Evolutionary conservation across 1,140 invertebrate species (phyloP).

Genomic region (Bemisia tabaci): DNA sequence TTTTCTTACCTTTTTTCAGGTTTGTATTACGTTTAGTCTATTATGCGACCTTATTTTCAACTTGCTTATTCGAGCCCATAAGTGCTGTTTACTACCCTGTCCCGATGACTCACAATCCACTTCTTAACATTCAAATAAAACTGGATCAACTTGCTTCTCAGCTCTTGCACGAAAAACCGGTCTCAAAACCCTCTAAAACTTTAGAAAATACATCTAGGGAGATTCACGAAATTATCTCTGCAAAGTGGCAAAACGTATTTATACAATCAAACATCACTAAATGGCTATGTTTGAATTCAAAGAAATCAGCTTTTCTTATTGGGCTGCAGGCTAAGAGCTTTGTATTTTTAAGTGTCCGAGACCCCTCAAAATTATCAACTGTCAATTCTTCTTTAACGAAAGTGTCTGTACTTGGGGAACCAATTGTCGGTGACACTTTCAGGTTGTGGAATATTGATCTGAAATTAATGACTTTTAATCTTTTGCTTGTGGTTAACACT

Average conservation of each 20-base stretch:
- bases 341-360: background rate
- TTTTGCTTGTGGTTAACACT: background rate
- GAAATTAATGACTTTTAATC: background rate
- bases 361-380: background rate
- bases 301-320: background rate
- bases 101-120: no score
- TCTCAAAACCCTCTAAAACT: background rate
- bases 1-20: no score
- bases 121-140: no score
- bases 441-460: background rate
- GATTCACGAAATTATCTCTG: background rate
- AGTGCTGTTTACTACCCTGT: no score
- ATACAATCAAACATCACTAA: background rate
- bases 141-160: no score
- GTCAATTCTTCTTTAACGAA: background rate
- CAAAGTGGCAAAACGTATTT: background rate
- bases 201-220: background rate
- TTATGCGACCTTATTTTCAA: no score
- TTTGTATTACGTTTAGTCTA: no score
- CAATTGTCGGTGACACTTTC: background rate
- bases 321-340: background rate
- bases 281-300: background rate
- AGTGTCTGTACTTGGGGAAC: background rate
- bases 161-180: no score
- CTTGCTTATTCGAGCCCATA: no score